Conservation (phyloP, 2,113 vertebrate genomes). For the Thalassarche chlororhynchos region DNA sequence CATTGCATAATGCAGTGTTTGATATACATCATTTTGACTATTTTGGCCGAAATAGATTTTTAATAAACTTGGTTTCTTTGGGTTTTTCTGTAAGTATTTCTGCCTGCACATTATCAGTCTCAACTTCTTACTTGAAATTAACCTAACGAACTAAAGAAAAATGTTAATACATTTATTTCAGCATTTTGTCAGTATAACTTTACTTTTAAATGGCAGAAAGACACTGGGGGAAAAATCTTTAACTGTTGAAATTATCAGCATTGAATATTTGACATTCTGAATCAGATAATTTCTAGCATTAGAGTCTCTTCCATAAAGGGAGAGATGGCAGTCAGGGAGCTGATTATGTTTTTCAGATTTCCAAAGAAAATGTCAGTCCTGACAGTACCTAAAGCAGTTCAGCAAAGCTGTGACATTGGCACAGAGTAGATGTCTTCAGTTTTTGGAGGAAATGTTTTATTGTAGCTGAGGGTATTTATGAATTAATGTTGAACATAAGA, state of each 20-base stretch:
- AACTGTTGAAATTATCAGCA: background rate
- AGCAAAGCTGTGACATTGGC: background rate
- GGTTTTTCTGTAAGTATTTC: background rate
- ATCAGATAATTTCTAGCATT: background rate
- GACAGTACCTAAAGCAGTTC: background rate
- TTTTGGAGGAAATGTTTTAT: background rate
- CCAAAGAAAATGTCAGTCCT: background rate
- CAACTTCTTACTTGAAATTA: background rate
- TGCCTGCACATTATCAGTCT: background rate
- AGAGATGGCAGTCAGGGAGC: background rate
- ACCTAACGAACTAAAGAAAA: background rate
- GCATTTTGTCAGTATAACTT: background rate
- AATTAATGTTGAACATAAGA: background rate
- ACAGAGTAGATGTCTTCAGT: background rate
- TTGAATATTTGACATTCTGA: background rate
- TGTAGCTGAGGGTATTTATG: background rate
- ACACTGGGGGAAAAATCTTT: background rate
- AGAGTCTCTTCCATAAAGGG: background rate
- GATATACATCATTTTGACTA: background rate
- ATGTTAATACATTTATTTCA: background rate
- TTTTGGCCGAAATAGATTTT: background rate
- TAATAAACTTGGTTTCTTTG: background rate
- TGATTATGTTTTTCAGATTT: background rate
- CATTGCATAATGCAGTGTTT: background rate
- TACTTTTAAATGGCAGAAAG: background rate